These are phyloP conservation scores for Ceraclea dissimilis DNA, from an alignment of 2,888 invertebrate species.

Conservation along the genomic window DNA sequence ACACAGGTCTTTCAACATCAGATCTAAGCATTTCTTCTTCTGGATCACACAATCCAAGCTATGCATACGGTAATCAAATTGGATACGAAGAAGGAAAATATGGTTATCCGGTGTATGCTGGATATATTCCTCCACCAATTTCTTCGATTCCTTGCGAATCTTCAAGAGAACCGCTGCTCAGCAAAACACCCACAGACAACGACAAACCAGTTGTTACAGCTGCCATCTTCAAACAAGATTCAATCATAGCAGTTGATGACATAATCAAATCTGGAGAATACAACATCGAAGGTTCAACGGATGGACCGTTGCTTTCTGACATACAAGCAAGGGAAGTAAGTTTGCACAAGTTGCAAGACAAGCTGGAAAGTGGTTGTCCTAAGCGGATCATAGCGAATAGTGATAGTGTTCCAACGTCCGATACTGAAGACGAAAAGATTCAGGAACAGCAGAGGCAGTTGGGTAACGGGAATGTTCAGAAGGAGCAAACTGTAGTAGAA, in stretches of 20 bases:
- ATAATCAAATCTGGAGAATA: conserved; percentile 39
- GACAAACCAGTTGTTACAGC: conserved; percentile 64
- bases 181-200: conserved; percentile 43
- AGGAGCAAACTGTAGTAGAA: conserved; percentile 27
- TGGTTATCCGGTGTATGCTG: conserved; percentile 58
- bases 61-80: conserved; percentile 73
- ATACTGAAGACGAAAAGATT: conserved; percentile 35
- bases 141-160: conserved; percentile 39
- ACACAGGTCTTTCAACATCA: conserved; percentile 76
- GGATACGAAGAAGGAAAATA: conserved; percentile 68
- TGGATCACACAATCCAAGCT: conserved; percentile 63
- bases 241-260: conserved; percentile 42
- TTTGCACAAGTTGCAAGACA: conserved; percentile 40
- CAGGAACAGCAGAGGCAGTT: conserved; percentile 43
- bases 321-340: conserved; percentile 44
- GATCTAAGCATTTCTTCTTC: conserved; percentile 68
- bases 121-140: conserved; percentile 38
- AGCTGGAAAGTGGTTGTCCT: conserved; percentile 34
- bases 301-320: conserved; percentile 46
- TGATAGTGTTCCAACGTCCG: conserved; percentile 35
- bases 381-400: conserved; percentile 31
- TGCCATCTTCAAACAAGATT: conserved; percentile 60
- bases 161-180: conserved; percentile 45
- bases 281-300: conserved; percentile 46
- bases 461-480: conserved; percentile 35